Conservation (phyloP, 2,888 invertebrate genomes). For the Mechanitis mazaeus region DNA sequence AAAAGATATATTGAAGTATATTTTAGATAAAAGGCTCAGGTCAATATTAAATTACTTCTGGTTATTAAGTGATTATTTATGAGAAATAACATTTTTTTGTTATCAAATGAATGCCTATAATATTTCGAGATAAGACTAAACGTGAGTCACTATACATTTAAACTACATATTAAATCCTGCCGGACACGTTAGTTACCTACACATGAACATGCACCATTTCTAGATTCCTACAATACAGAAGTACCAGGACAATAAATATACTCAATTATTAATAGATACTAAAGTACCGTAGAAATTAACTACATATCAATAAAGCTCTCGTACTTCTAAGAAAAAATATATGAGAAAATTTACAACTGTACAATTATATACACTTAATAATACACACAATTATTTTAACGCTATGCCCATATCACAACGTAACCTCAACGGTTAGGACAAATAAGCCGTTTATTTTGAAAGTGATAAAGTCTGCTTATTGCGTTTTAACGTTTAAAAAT, state of each 20-base stretch:
- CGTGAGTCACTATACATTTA: too few species aligned
- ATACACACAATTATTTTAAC: conserved; percentile 47
- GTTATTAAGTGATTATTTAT: too few species aligned
- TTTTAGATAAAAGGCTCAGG: too few species aligned
- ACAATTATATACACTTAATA: conserved; percentile 49
- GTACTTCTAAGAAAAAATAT: conserved; percentile 39
- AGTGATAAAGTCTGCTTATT: too few species aligned
- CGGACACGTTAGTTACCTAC: conserved; percentile 12
- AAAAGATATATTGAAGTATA: too few species aligned
- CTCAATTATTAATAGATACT: conserved; percentile 21
- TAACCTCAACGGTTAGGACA: conserved; percentile 29
- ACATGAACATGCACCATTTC: conserved; percentile 40
- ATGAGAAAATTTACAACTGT: conserved; percentile 41
- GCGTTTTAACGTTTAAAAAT: too few species aligned
- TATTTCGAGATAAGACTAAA: too few species aligned
- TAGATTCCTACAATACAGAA: conserved; percentile 31
- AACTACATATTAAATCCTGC: too few species aligned
- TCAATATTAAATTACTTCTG: too few species aligned
- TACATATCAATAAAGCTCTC: conserved; percentile 48
- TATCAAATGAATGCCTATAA: too few species aligned
- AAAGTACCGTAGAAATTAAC: conserved; percentile 17
- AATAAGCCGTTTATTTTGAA: too few species aligned
- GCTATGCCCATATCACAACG: conserved; percentile 43
- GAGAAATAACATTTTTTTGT: too few species aligned
- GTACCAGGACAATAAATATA: conserved; percentile 31